phyloP scores from a whole-genome alignment of 2,113 vertebrate genomes.

The Chaetura pelagica region DNA sequence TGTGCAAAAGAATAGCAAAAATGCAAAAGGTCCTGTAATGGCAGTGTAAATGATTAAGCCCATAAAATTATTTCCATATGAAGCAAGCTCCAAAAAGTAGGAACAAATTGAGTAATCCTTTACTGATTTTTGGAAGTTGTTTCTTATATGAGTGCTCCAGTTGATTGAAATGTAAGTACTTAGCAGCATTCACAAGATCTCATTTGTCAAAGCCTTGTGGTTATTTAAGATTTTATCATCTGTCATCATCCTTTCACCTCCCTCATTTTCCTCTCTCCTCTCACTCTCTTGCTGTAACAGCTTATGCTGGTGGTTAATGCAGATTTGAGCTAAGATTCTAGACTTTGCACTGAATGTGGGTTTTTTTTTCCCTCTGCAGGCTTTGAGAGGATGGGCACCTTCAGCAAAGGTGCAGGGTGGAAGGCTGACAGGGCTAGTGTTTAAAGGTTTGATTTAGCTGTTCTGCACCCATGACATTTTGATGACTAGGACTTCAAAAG shows the following conservation, averaged over 20 bases:
- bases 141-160: neutral
- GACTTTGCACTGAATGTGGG: neutral
- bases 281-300: neutral
- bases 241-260: conserved; percentile 59
- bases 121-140: conserved; percentile 20
- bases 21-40: neutral
- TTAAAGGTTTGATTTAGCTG: neutral
- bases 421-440: neutral
- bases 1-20: neutral
- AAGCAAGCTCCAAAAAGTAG: conserved; percentile 19
- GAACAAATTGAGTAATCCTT: conserved; percentile 40
- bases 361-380: neutral
- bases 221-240: conserved; percentile 57
- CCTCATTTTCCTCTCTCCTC: conserved; percentile 8
- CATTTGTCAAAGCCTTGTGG: conserved; percentile 45
- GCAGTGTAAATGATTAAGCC: neutral
- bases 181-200: neutral
- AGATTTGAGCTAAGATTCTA: neutral
- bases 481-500: neutral
- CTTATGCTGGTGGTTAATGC: neutral
- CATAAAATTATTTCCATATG: conserved; percentile 9
- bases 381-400: neutral
- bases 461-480: neutral
- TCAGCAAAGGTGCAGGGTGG: neutral
- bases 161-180: conserved; percentile 40